Base-by-base conservation (phyloP, 2,113 vertebrate genomes). In the Antechinus stuartii region DNA sequence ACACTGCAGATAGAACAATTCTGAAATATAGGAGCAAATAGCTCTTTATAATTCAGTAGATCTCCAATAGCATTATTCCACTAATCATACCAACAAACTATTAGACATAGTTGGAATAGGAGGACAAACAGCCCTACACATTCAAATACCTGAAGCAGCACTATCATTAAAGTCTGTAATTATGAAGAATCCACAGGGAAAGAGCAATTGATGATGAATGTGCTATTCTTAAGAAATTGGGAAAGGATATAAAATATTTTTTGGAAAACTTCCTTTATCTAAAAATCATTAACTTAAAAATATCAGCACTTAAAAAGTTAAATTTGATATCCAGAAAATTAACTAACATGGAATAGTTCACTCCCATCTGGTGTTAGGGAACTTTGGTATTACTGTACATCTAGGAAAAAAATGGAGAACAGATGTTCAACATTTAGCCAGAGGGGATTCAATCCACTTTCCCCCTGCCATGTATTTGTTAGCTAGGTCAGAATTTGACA, bases 331-430 rank as follows among this genome's bases (percentile, higher is more conserved):
- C 46, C 10, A 53, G 93, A 94, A 47, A 95, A 90, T 91, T 84
- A 8, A 23, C 1, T 96, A 46, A 7, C 46, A 2, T 49, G 49
- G 93, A 95, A 50, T 94, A 76, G 27, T 1, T 54, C 84, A 91
- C 2, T 54, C 30, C 95, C 91, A 92, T 92, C 93, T 68, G 49
- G 42, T 27, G 14, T 53, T 55, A 90, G 61, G 91, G 90, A 94
- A 93, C 42, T 35, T 55, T 54, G 27, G 55, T 61, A 8, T 89
- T 92, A 14, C n/a, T 55, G 42, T 23, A 50, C 46, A 93, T 76
- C 57, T 96, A 76, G 42, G 84, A 57, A 27, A 49, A 89, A 95
- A 95, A 96, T 68, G 97, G 91, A 94, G 84, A 91, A 23, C 56
- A 10, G 19, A 8, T 91, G 95, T 91, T 96, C 47, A 61, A 12